Percentiles rank a stretch among this genome's conserved stretches.
phyloP scores from a whole-genome alignment of 2,113 vertebrate species.

The Buteo buteo region DNA sequence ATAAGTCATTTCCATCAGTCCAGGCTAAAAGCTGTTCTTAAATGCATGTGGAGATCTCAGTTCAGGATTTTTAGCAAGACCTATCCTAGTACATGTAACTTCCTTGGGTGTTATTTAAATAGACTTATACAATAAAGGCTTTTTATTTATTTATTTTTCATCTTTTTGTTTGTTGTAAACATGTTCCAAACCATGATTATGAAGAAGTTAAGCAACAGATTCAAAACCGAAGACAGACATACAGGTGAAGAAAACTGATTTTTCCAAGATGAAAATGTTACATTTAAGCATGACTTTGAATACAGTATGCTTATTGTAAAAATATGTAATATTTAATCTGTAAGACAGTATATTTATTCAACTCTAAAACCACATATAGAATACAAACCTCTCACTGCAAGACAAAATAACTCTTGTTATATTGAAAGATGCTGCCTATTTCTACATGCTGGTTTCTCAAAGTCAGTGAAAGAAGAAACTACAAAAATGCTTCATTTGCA shows the following conservation, averaged over 20 bases:
- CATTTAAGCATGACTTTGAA: not conserved
- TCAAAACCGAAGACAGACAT: not conserved
- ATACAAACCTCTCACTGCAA: not conserved
- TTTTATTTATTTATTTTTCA: not conserved
- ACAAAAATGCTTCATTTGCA: not conserved
- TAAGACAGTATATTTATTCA: not conserved
- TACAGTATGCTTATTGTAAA: not conserved
- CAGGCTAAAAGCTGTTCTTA: not conserved
- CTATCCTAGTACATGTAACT: not conserved
- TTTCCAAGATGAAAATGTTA: not conserved
- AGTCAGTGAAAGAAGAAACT: not conserved
- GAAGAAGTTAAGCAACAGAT: not conserved
- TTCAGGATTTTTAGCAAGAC: not conserved
- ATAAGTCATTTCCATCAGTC: not conserved
- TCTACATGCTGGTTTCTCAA: not conserved
- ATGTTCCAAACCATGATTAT: not conserved
- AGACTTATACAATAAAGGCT: not conserved
- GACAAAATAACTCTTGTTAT: not conserved
- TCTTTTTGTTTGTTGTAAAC: not conserved
- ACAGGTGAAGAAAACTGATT: not conserved
- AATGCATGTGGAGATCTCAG: not conserved
- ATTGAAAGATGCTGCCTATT: not conserved
- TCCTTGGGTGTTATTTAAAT: not conserved
- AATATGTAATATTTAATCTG: not conserved
- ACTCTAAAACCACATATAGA: not conserved